Evolutionary conservation across 2,888 invertebrate species (phyloP).

Genomic region (Hedya salicella): DNA sequence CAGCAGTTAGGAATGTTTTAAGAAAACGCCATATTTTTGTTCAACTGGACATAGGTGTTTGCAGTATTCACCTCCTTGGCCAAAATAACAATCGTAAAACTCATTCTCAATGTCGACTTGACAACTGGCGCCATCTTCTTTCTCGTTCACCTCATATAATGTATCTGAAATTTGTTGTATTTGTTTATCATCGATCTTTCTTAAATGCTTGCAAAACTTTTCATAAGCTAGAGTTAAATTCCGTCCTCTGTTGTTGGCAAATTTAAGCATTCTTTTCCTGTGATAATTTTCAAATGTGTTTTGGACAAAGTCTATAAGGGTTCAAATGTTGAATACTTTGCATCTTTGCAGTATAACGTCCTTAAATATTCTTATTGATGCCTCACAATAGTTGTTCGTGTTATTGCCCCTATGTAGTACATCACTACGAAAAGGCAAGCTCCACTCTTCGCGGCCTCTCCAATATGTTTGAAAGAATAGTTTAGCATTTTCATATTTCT

Average conservation of each 20-base stretch:
- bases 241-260: neutral
- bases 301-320: neutral
- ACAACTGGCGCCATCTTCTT: neutral
- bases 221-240: constrained; percentile 4
- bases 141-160: neutral
- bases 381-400: no score
- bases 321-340: no score
- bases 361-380: no score
- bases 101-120: neutral
- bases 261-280: neutral
- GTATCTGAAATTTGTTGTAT: neutral
- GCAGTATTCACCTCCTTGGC: neutral
- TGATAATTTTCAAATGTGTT: constrained; percentile 3
- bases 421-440: no score
- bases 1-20: neutral
- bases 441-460: no score
- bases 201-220: constrained; percentile 6
- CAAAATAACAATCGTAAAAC: neutral
- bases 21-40: neutral
- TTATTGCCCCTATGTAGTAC: no score
- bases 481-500: no score
- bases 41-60: neutral
- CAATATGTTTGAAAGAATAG: no score
- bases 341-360: no score
- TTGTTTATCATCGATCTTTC: neutral